Base-by-base conservation (phyloP, 2,888 invertebrate species). In the Didymodactylos carnosus region DNA sequence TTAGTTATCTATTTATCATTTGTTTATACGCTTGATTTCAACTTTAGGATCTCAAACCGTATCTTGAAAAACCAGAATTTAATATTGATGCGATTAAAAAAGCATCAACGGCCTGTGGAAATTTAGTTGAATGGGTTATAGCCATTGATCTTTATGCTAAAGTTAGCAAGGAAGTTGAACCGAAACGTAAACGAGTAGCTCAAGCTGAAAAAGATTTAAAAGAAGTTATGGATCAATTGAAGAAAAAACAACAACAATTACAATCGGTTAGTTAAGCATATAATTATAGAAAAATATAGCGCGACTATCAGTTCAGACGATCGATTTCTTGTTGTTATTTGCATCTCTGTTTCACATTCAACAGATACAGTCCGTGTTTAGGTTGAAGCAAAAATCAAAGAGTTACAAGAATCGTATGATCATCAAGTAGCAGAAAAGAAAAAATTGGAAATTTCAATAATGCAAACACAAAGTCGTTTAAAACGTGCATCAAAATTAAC, bases 81-180 rank as follows among this genome's bases (percentile, higher is more conserved):
- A 86, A 88, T 16, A 92, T 93, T 0, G 90, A 89, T 72, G 86
- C 87, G 78, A 90, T 94, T 1, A 90, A 89, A 39, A 91, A 89
- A 81, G 91, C 90, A 10, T 90, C 89, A 35, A 88, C 90, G 87
- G 92, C 92, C 0, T 92, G 92, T 80, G 89, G 89, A 78, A 92
- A 92, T 13, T 88, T 94, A 84, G 92, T 92, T 78, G 87, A 92
- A 82, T 94, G 94, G 94, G 92, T 93, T 11, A 87, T 89, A 80
- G 93, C 94, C 0, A 89, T 94, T 80, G 91, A 92, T 79, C 88
- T 89, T 80, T 94, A 93, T 80, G 89, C 92, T 0, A 90, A 90
- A 83, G 89, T 92, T 0, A 91, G 88, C 82, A 87, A 88, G 81
- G 87, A 91, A 11, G 92, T 94, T 3, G 91, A 92, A 80, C 93